phyloP scores from a whole-genome alignment of 2,888 invertebrate species.

The Pristionchus fissidentatus region DNA sequence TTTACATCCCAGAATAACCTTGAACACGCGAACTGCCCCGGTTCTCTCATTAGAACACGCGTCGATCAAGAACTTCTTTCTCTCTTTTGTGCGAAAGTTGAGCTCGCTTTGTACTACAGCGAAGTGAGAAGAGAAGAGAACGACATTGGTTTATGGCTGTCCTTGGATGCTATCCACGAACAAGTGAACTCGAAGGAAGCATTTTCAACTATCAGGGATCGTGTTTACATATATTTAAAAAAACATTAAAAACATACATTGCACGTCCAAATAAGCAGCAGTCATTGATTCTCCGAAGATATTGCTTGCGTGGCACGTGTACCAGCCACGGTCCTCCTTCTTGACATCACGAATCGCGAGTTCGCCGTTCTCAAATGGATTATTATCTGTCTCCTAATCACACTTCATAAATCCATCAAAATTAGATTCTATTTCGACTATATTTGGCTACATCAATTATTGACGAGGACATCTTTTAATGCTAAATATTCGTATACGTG shows the following conservation, averaged over 20 bases:
- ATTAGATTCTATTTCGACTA: too few species aligned
- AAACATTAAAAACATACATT: slow-evolving; percentile 61
- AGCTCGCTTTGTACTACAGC: not conserved
- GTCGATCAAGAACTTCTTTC: not conserved
- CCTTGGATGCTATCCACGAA: not conserved
- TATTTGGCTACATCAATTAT: too few species aligned
- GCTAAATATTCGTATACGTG: not conserved
- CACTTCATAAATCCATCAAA: too few species aligned
- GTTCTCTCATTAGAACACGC: slow-evolving; percentile 9
- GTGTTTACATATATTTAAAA: not conserved
- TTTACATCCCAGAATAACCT: slow-evolving; percentile 39
- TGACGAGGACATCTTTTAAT: not conserved
- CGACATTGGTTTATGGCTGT: not conserved
- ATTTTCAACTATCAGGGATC: not conserved
- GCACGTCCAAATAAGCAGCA: slow-evolving; percentile 70
- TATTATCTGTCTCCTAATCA: too few species aligned
- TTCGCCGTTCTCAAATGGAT: slow-evolving; percentile 69
- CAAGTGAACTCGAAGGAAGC: not conserved
- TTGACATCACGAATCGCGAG: slow-evolving; percentile 67
- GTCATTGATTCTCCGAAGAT: slow-evolving; percentile 59
- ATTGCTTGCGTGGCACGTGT: slow-evolving; percentile 69
- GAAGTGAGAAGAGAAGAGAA: not conserved
- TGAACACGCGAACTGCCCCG: not conserved
- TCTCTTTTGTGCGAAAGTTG: not conserved
- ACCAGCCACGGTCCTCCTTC: slow-evolving; percentile 70